Conservation (phyloP, 1,140 invertebrate species). For the Radopholus similis region DNA sequence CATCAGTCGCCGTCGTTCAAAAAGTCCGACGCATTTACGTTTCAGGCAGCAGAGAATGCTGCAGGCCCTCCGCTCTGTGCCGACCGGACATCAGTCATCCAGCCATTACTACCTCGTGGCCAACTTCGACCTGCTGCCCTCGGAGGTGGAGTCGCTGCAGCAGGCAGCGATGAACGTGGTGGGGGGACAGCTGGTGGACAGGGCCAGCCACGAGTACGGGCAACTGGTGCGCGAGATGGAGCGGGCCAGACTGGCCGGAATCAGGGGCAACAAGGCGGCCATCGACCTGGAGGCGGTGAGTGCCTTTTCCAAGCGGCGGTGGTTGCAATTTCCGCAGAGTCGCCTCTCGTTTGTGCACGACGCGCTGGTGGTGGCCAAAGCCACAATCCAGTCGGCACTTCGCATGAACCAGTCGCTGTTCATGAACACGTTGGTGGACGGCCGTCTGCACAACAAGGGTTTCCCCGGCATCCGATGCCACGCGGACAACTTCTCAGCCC, state of each 20-base stretch:
- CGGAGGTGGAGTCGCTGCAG: constrained; percentile 61
- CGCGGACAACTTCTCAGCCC: constrained; percentile 50
- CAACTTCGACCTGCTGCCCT: constrained; percentile 48
- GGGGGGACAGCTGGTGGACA: constrained; percentile 48
- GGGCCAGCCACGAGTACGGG: constrained; percentile 33
- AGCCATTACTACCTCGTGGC: constrained; percentile 58
- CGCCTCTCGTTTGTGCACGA: constrained; percentile 56
- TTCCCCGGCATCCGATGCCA: constrained; percentile 54
- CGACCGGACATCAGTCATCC: constrained; percentile 56
- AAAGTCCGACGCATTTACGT: no score
- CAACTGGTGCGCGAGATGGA: no score
- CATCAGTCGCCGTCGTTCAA: no score
- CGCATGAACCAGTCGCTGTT: constrained; percentile 55
- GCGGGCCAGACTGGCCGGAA: no score
- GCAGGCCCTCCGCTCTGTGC: constrained; percentile 52
- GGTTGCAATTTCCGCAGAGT: constrained; percentile 34
- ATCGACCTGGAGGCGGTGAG: constrained; percentile 22
- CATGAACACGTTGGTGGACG: constrained; percentile 55
- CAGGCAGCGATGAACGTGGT: no score
- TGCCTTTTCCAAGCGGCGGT: neutral
- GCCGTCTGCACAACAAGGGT: constrained; percentile 48
- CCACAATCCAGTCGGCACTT: constrained; percentile 45
- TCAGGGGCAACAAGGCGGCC: no score
- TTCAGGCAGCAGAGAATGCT: constrained; percentile 56
- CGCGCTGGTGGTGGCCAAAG: constrained; percentile 54